Base-by-base conservation (phyloP, 2,113 vertebrate species). In the Bubo scandiacus region DNA sequence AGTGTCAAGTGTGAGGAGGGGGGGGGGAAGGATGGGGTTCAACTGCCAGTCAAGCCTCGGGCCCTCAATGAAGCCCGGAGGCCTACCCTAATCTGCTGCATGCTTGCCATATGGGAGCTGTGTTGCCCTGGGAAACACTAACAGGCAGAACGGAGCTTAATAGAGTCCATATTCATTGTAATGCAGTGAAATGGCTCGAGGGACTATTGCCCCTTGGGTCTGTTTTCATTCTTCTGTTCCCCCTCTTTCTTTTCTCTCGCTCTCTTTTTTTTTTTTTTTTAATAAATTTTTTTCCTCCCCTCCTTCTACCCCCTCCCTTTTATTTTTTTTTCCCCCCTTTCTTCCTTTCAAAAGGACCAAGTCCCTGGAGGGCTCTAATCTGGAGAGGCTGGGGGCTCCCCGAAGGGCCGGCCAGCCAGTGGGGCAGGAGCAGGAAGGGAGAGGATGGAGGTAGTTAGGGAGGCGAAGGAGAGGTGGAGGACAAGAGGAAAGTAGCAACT, bases 141-240 rank as follows among this genome's bases (percentile, higher is more conserved):
- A 99, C 99, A 99, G 99, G 99, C 99, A 99, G 99, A 99, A 99
- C 99, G 99, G 98, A 99, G 99, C 99, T 99, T 99, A 99, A 99
- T 99, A 99, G 99, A 99, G 99, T 99, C 99, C 98, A 99, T 99
- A 99, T 99, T 99, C 99, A 99, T 99, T 99, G 99, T 99, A 98
- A 99, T 99, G 99, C 99, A 99, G 98, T 99, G 99, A 99, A 99
- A 98, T 98, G 98, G 98, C 97, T 98, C 95, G 89, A 97, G 97
- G 97, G 98, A 98, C 99, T 99, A 99, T 98, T 99, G 99, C 99
- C 99, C 98, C 97, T 98, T 94, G 94, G 97, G 98, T 98, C 98
- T 96, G 94, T 97, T 98, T 98, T 98, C 97, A 97, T 98, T 98
- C 98, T 98, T 97, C 95, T 86, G 93, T 86, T 97, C 94, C 94